Evolutionary conservation across 1,140 invertebrate species (phyloP).

Genomic region (Lordiphosa stackelbergi): DNA sequence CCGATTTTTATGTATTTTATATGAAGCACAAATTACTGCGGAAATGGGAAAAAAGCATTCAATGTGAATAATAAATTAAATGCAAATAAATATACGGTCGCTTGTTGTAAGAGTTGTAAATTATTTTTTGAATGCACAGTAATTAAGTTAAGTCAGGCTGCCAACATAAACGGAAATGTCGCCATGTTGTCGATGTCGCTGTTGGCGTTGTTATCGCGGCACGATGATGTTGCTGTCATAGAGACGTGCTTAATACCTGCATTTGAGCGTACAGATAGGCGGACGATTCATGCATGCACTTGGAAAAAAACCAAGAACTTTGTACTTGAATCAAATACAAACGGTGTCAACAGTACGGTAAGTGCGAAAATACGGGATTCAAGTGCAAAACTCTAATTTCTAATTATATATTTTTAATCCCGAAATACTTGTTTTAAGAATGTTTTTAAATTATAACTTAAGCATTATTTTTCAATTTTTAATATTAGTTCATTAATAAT

Average conservation of each 20-base stretch:
- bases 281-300: too few species aligned
- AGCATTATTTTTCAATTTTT: too few species aligned
- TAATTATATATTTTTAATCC: too few species aligned
- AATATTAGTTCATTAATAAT: too few species aligned
- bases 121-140: slow-evolving; percentile 38
- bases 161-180: slow-evolving; percentile 42
- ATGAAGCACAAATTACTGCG: slow-evolving; percentile 40
- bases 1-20: slow-evolving; percentile 48
- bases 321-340: too few species aligned
- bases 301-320: too few species aligned
- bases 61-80: slow-evolving; percentile 57
- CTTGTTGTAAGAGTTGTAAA: slow-evolving; percentile 28
- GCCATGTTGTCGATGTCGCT: slow-evolving; percentile 36
- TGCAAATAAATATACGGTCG: slow-evolving; percentile 15
- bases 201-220: slow-evolving; percentile 3
- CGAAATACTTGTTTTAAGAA: too few species aligned
- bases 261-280: background rate
- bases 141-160: slow-evolving; percentile 45
- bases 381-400: too few species aligned
- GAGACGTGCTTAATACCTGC: too few species aligned
- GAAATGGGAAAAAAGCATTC: slow-evolving; percentile 38
- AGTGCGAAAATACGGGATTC: too few species aligned
- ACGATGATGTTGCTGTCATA: background rate
- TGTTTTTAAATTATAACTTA: too few species aligned
- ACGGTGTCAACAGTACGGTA: too few species aligned